Conservation (phyloP, 2,888 invertebrate genomes). For the Lithophane ornitopus region DNA sequence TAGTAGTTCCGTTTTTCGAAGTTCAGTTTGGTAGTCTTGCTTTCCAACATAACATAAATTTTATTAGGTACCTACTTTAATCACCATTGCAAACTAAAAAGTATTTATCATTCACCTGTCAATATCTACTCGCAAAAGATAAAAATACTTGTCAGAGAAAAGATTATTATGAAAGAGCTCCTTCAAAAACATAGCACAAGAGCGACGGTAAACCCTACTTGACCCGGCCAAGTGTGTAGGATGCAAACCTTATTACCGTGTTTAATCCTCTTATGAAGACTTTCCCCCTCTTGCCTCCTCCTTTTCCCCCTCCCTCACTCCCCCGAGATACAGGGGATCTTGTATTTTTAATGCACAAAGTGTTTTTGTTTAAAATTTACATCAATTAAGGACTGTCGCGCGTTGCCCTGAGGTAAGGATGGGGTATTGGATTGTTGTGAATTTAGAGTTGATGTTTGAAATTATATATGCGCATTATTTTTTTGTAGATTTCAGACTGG, state of each 20-base stretch:
- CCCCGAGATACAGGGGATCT: constrained; percentile 54
- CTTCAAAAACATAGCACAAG: constrained; percentile 46
- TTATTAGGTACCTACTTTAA: not conserved
- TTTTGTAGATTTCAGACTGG: not conserved
- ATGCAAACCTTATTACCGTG: constrained; percentile 85
- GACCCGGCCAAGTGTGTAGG: constrained; percentile 82
- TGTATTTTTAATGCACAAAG: constrained; percentile 68
- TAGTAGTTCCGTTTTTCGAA: no score
- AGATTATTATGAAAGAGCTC: constrained; percentile 30
- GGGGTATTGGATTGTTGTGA: constrained; percentile 8
- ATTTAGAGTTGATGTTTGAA: not conserved
- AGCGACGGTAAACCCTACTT: constrained; percentile 80
- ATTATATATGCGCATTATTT: not conserved
- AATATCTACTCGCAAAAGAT: not conserved
- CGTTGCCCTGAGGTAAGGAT: constrained; percentile 27
- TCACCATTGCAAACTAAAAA: not conserved
- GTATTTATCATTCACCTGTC: constrained; percentile 1
- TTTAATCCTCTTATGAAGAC: constrained; percentile 86
- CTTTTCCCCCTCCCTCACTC: constrained; percentile 27
- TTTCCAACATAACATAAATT: not conserved
- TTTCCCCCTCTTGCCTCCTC: constrained; percentile 46
- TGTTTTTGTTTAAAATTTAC: constrained; percentile 69
- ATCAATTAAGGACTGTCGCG: constrained; percentile 56
- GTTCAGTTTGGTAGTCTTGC: no score
- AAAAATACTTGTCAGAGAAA: constrained; percentile 22